Evolutionary conservation across 1,140 invertebrate species (phyloP), one percentile per base, ranked within the genome.

Genomic region (Leptoteleia sp.): DNA sequence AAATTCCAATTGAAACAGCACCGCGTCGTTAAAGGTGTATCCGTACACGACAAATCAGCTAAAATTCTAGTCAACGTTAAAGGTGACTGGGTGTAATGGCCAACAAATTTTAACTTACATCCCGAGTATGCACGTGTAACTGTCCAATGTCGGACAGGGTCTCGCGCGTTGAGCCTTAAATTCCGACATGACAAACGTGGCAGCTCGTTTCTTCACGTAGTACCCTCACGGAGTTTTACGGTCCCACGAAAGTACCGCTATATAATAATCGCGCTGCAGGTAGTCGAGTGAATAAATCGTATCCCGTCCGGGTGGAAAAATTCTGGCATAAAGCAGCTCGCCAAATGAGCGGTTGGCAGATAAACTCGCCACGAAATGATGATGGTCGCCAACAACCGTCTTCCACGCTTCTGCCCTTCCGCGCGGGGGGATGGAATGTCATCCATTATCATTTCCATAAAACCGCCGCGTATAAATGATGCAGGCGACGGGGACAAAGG

Each of bases 391-490:
- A 59, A 52, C 27, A 35, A 42, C 15, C 62, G 25, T 35, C 52
- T 37, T 59, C 25, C 35, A 57, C 19, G 35, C 25, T 57, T 43
- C 15, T 25, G 16, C 57, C 13, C 31, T 16, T 15, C 15, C 19
- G 38, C 48, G 40, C 37, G 33, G 31, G 76, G 48, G 83, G 83
- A 81, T 83, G 82, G 84, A 85, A 86, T 85, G 84, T 85, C 84
- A 85, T 57, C 79, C 81, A 85, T 85, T 85, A 85, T 83, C 81
- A 83, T 85, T 86, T 83, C 78, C 82, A 85, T 83, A 82, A 85
- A 86, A 87, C 83, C 80, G 68, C 81, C 70, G 82, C 83, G 80
- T 84, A 81, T 85, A 85, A 86, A 85, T 75, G 84, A 12, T 12
- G 35, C 5, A 22, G 5, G 5, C 19, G 19, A 22, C 5, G 2